phyloP scores from a whole-genome alignment of 2,888 invertebrate genomes.

The Stenoptilia bipunctidactyla region DNA sequence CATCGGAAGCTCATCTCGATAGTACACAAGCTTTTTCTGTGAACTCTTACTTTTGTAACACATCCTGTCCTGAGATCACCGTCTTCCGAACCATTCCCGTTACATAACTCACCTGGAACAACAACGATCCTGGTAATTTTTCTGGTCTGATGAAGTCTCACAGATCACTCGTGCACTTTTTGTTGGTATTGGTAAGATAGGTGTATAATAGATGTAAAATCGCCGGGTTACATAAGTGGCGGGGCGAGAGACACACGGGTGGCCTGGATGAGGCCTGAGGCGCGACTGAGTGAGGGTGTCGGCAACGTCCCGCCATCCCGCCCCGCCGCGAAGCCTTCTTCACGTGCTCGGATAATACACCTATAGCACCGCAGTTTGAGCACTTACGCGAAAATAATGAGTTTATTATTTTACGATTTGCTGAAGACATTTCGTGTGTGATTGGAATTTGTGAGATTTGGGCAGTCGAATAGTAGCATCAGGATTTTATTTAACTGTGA shows the following conservation, averaged over 20 bases:
- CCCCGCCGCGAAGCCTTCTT: constrained; percentile 28
- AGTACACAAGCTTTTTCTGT: not conserved
- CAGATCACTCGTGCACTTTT: not conserved
- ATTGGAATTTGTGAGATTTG: no score
- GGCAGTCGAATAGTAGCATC: no score
- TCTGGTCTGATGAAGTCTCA: constrained; percentile 28
- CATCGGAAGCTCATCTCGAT: no score
- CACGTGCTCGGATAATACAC: constrained; percentile 20
- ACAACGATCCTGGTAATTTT: constrained; percentile 37
- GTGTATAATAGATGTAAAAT: not conserved
- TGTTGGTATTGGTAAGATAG: not conserved
- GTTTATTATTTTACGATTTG: not conserved
- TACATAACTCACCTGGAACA: constrained; percentile 55
- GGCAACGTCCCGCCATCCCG: constrained; percentile 40
- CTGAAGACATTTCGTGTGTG: no score
- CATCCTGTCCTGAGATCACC: constrained; percentile 7
- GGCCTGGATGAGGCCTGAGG: constrained; percentile 57
- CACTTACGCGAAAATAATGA: not conserved
- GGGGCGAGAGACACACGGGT: constrained; percentile 53
- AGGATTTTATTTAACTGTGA: no score
- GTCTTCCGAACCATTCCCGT: constrained; percentile 28
- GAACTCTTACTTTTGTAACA: constrained; percentile 5
- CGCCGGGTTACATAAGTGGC: constrained; percentile 58
- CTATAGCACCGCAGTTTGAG: not conserved
- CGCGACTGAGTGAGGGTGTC: constrained; percentile 60